phyloP scores from a whole-genome alignment of 2,113 vertebrate genomes.

The Tringa solitaria region DNA sequence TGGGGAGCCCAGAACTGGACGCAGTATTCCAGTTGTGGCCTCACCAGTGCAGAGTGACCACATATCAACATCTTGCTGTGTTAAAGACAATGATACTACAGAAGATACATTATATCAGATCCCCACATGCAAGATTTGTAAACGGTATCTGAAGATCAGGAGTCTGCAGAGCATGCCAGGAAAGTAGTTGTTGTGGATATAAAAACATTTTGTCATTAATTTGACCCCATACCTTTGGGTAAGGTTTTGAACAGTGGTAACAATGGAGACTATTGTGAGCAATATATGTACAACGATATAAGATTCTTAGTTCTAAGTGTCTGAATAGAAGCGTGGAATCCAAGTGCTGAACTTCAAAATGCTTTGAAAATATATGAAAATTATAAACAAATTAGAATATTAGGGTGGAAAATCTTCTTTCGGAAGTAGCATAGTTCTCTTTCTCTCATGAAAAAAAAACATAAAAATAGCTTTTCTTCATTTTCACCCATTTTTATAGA shows the following conservation, averaged over 20 bases:
- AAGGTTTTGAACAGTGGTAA: neutral
- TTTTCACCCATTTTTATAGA: neutral
- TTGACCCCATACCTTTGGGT: neutral
- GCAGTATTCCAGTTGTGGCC: too few species aligned
- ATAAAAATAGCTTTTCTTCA: neutral
- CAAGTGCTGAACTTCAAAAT: neutral
- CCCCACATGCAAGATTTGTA: neutral
- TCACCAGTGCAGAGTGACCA: too few species aligned
- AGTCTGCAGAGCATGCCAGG: neutral
- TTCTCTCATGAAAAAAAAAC: too few species aligned
- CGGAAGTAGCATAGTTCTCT: neutral
- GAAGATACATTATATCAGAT: neutral
- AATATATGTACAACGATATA: neutral
- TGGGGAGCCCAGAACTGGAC: too few species aligned
- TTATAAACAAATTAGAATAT: neutral
- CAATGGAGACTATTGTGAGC: neutral
- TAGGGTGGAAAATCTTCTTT: fast-evolving
- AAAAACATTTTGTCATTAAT: neutral
- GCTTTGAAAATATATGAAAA: neutral
- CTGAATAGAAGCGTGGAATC: neutral
- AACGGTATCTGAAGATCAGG: neutral
- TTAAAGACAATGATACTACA: neutral
- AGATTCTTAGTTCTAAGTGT: neutral
- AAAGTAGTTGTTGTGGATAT: neutral
- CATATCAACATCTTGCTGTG: neutral